These are phyloP conservation scores for Anastrepha ludens DNA, from an alignment of 1,140 invertebrate genomes.

Conservation along the genomic window DNA sequence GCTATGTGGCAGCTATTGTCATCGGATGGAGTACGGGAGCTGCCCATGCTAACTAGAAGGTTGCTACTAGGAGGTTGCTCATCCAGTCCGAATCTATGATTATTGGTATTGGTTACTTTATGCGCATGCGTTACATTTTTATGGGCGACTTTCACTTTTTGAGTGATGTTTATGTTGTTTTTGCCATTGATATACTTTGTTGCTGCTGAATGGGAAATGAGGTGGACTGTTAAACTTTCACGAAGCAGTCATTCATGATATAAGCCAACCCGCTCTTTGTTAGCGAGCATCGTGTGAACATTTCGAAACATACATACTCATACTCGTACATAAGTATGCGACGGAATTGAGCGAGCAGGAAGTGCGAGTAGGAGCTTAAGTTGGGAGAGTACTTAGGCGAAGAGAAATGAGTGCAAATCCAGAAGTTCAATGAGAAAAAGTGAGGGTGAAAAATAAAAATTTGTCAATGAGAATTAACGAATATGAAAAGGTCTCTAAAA, in stretches of 20 bases:
- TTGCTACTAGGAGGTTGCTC: not conserved
- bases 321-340: not conserved
- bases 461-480: not conserved
- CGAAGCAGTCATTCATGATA: constrained; percentile 45
- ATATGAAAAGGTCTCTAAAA: not conserved
- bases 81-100: constrained; percentile 18
- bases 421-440: not conserved
- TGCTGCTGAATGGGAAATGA: not conserved
- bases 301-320: not conserved
- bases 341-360: not conserved
- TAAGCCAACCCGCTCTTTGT: not conserved
- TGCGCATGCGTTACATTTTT: constrained; percentile 46
- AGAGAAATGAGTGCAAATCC: not conserved
- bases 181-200: not conserved
- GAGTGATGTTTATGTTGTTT: constrained; percentile 13
- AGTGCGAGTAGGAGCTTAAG: not conserved
- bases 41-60: not conserved
- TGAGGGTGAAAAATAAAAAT: not conserved
- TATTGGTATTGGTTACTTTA: not conserved
- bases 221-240: constrained; percentile 12
- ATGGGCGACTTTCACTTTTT: constrained; percentile 34
- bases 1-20: not conserved
- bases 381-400: not conserved
- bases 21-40: not conserved
- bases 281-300: not conserved